Evolutionary conservation across 2,797 vertebrate genomes (phyloP), one percentile per base, ranked within the genome.

Genomic region (Ctenopoma kingsleyae): DNA sequence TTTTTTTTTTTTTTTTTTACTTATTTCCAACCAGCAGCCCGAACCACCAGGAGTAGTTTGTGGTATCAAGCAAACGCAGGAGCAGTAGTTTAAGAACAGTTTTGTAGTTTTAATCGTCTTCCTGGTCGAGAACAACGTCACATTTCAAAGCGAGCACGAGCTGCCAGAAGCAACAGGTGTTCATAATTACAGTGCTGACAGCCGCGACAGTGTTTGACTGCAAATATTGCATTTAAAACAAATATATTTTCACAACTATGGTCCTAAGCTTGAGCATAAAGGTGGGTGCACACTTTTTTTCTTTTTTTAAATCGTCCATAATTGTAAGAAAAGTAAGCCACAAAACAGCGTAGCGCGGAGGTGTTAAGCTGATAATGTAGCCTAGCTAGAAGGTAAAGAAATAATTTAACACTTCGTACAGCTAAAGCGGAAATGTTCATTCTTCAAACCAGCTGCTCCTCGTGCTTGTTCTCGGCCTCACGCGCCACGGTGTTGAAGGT

Each of bases 391-490:
- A 5, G 4, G 27, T 32, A 19, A 47, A 52, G 3, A 30, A 6
- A 23, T 36, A 8, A 64, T 8, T 11, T 12, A 27, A 52, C 19
- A 44, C 3, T 46, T 41, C 0, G 25, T 9, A 17, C 27, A 8
- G 32, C 40, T 56, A 9, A 72, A 20, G 5, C 36, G 2, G 0
- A 55, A 58, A 20, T 53, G 11, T 78, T 36, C 0, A 9, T 55
- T 58, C 0, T 67, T 51, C 27, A 7, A 22, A 38, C 0, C 65
- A 90, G 91, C 72, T 90, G 50, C 16, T 74, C 72, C 54, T 91
- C 38, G 19, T 82, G 63, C 41, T 90, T 0, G 38, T 87, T 49
- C 32, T 85, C 8, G 68, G 75, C 38, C 49, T 62, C 51, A 13
- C 5, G 40, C 5, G 41, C 52, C 74, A 53, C 49, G 3, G 9